These are phyloP conservation scores for Acheta domesticus DNA, from an alignment of 2,888 invertebrate species.

Conservation along the genomic window DNA sequence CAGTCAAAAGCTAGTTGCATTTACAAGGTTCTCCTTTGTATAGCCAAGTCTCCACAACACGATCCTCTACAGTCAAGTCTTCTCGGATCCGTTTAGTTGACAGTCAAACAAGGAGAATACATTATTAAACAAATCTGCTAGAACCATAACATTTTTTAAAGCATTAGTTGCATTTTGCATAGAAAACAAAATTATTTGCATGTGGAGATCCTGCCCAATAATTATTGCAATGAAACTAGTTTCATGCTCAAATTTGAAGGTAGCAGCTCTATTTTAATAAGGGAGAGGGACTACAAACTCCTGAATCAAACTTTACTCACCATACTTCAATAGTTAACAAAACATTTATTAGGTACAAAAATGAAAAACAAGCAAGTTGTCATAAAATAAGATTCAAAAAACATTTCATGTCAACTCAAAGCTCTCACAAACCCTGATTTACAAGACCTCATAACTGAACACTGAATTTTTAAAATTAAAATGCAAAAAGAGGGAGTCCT, in stretches of 20 bases:
- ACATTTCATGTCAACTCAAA: slow-evolving; percentile 33
- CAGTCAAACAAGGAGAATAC: slow-evolving; percentile 31
- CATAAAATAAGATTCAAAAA: slow-evolving; percentile 24
- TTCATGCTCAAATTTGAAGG: slow-evolving; percentile 27
- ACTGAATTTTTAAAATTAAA: slow-evolving; percentile 20
- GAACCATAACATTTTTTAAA: slow-evolving; percentile 33
- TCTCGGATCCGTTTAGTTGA: slow-evolving; percentile 30
- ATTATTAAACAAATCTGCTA: slow-evolving; percentile 30
- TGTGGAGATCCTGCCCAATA: slow-evolving; percentile 30
- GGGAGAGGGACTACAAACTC: slow-evolving; percentile 20
- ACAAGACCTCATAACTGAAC: background rate
- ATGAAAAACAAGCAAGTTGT: slow-evolving; percentile 23
- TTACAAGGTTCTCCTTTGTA: slow-evolving; percentile 26
- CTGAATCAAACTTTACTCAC: slow-evolving; percentile 21
- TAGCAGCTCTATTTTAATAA: slow-evolving; percentile 26
- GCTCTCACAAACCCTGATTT: background rate
- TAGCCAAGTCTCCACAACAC: slow-evolving; percentile 26
- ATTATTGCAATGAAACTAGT: slow-evolving; percentile 32
- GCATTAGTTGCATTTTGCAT: slow-evolving; percentile 28
- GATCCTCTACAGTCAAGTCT: slow-evolving; percentile 19
- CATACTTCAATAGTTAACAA: slow-evolving; percentile 21
- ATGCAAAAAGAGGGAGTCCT: slow-evolving; percentile 30
- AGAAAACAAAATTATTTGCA: slow-evolving; percentile 31
- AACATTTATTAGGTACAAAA: slow-evolving; percentile 20
- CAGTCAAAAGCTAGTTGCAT: slow-evolving; percentile 39